Evolutionary conservation across 2,888 invertebrate species (phyloP), one percentile per base, ranked within the genome.

Genomic region (Ashinkailepas kermadecensis): DNA sequence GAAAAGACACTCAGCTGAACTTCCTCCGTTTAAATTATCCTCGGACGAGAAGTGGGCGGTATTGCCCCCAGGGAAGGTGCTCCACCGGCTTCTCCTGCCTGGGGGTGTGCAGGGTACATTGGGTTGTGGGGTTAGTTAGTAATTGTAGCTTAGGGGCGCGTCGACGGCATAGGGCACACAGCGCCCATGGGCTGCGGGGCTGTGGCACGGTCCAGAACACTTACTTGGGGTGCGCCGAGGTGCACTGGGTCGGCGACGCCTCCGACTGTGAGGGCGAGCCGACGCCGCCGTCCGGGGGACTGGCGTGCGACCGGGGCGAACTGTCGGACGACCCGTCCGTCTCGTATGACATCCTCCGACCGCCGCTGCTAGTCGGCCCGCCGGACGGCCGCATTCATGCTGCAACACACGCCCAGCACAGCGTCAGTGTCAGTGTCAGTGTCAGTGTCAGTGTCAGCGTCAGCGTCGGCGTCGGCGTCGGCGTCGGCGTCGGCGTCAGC

Each of bases 251-350:
- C 2, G 74, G 74, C 54, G 74, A 74, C 54, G 54, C 15, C 54
- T 74, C 74, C 54, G 74, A 74, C 54, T 54, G 74, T 4, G 74
- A 23, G 54, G 74, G 74, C 74, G 74, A 74, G 54, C 54, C 74
- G 74, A 11, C 70, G 39, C 54, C 74, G 39, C 74, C 74, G 18
- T 74, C 74, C 18, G 74, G 74, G 1, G 74, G 74, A 25, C 74
- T 74, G 13, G 74, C 18, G 54, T 74, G 74, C 12, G 74, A 74
- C 21, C 54, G 74, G 18, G 74, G 74, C 54, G 74, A 74, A 18
- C 74, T 54, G 39, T 74, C 74, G 54, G 74, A 74, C 4, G 74
- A 74, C 54, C 74, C 74, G 7, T 74, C 74, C 18, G 74, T 74
- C 74, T 74, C 74, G 74, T 74, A 74, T 21, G 74, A 74, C 74